Conservation (phyloP, 2,797 vertebrate genomes). For the Euthynnus affinis region DNA sequence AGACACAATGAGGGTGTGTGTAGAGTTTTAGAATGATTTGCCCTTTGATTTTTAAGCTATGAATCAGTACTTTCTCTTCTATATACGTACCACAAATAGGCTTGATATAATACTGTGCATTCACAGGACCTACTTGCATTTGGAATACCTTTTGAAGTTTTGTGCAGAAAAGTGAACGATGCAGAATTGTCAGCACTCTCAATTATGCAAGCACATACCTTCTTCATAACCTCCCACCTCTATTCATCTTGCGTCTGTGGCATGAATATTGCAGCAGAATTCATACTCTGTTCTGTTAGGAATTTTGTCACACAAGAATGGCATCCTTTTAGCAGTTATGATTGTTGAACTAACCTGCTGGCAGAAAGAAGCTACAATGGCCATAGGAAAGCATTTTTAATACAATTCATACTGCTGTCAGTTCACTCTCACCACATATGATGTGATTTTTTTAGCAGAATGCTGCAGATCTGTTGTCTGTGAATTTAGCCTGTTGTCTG, state of each 20-base stretch:
- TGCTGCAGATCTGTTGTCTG: slow-evolving; percentile 19
- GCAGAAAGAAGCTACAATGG: slow-evolving; percentile 25
- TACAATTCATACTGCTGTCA: not conserved
- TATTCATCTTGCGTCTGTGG: slow-evolving; percentile 58
- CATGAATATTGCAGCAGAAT: slow-evolving; percentile 71
- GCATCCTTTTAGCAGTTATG: slow-evolving; percentile 36
- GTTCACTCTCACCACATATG: not conserved
- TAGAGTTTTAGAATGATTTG: slow-evolving; percentile 47
- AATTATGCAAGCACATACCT: slow-evolving; percentile 69
- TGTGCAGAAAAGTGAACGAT: slow-evolving; percentile 41
- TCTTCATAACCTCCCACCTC: slow-evolving; percentile 49
- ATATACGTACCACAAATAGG: slow-evolving; percentile 19
- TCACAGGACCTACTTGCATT: slow-evolving; percentile 37
- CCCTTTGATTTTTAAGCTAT: slow-evolving; percentile 31
- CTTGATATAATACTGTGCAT: slow-evolving; percentile 32
- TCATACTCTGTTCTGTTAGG: slow-evolving; percentile 50
- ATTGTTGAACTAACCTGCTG: slow-evolving; percentile 26
- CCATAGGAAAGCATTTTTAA: slow-evolving; percentile 22
- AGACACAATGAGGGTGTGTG: slow-evolving; percentile 35
- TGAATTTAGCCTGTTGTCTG: not conserved
- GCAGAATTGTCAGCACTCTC: slow-evolving; percentile 66
- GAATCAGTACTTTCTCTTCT: slow-evolving; percentile 21
- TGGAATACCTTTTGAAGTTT: slow-evolving; percentile 61
- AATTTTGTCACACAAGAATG: slow-evolving; percentile 53
- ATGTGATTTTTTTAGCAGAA: slow-evolving; percentile 22